phyloP scores from a whole-genome alignment of 1,140 invertebrate genomes.

The Drosophila baimaii region DNA sequence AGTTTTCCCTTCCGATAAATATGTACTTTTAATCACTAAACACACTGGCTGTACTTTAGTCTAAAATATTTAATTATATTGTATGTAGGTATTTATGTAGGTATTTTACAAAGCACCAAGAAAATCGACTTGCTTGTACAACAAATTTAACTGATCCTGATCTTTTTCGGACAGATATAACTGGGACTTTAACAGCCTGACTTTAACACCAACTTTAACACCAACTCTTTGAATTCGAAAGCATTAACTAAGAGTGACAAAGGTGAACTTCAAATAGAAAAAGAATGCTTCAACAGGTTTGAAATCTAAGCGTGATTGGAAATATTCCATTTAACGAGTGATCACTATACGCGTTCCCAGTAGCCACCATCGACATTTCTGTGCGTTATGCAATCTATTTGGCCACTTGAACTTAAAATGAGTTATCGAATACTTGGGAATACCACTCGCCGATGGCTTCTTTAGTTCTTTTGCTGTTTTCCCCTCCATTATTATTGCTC shows the following conservation, averaged over 20 bases:
- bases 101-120: too few species aligned
- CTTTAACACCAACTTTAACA: too few species aligned
- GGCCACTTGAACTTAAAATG: conserved; percentile 46
- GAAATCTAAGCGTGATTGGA: not conserved
- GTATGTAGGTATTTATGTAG: too few species aligned
- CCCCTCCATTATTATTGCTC: conserved; percentile 19
- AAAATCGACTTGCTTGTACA: too few species aligned
- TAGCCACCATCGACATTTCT: conserved; percentile 3
- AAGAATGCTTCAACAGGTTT: not conserved
- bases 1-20: too few species aligned
- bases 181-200: too few species aligned
- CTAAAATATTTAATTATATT: too few species aligned
- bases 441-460: conserved; percentile 31
- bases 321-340: not conserved
- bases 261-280: not conserved
- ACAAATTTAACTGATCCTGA: too few species aligned
- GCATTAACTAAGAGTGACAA: not conserved
- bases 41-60: too few species aligned
- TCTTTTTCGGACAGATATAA: too few species aligned
- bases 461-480: conserved; percentile 18
- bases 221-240: not conserved
- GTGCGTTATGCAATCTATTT: conserved; percentile 47
- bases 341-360: conserved; percentile 14
- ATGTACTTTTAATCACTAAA: too few species aligned
- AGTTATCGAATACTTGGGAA: conserved; percentile 44